Evolutionary conservation across 2,888 invertebrate species (phyloP).

Genomic region (Lasioglossum pauxillum): DNA sequence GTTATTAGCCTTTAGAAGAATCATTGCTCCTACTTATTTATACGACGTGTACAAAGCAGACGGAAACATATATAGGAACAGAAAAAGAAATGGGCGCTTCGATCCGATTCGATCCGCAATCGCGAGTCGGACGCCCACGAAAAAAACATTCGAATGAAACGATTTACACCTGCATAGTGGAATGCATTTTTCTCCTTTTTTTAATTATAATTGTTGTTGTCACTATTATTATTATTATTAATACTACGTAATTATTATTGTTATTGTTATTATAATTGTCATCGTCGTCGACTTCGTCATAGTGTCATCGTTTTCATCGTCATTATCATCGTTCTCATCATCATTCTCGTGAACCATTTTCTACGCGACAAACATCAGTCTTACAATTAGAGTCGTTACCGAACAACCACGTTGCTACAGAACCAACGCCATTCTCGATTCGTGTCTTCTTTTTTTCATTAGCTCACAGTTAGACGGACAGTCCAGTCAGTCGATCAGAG

Average conservation of each 20-base stretch:
- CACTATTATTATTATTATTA: constrained; percentile 23
- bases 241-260: constrained; percentile 22
- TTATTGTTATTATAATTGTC: constrained; percentile 28
- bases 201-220: constrained; percentile 26
- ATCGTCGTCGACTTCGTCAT: constrained; percentile 23
- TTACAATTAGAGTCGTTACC: constrained; percentile 16
- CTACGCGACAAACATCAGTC: constrained; percentile 16
- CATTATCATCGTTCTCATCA: neutral
- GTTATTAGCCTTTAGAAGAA: constrained; percentile 71
- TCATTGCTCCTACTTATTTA: constrained; percentile 78
- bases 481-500: neutral
- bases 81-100: constrained; percentile 45
- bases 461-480: neutral
- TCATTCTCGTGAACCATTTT: neutral
- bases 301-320: constrained; percentile 9
- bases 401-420: constrained; percentile 8
- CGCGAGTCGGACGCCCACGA: constrained; percentile 2
- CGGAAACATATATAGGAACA: constrained; percentile 13
- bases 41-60: constrained; percentile 65
- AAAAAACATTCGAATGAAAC: constrained; percentile 53
- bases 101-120: constrained; percentile 18
- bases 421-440: neutral
- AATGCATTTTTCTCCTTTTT: constrained; percentile 74
- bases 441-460: neutral
- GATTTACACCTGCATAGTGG: constrained; percentile 63